phyloP scores from a whole-genome alignment of 2,888 invertebrate genomes.

The Noctua comes region DNA sequence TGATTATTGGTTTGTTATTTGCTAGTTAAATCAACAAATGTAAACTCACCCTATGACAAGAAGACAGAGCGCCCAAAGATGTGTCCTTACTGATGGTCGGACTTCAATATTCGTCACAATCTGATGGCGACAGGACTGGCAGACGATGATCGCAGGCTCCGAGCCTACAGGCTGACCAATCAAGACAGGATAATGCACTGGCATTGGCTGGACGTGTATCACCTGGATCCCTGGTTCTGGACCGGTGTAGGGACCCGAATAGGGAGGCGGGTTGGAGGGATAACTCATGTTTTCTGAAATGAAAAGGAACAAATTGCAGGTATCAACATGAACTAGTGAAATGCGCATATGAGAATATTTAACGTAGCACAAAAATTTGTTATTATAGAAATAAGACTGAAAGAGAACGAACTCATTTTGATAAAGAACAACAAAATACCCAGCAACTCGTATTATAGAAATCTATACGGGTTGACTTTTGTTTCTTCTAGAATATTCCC shows the following conservation, averaged over 20 bases:
- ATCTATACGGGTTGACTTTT: background rate
- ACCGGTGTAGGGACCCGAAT: slow-evolving; percentile 7
- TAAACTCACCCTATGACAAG: slow-evolving; percentile 50
- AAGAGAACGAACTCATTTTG: background rate
- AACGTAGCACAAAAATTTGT: no score
- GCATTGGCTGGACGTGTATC: slow-evolving; percentile 46
- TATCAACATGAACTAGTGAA: background rate
- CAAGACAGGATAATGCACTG: slow-evolving; percentile 32
- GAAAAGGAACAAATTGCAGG: background rate
- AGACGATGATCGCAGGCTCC: slow-evolving; percentile 80
- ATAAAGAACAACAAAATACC: background rate
- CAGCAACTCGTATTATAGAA: background rate
- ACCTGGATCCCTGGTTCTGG: slow-evolving; percentile 28
- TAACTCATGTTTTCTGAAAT: slow-evolving; percentile 49
- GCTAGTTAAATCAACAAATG: background rate
- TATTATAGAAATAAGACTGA: background rate
- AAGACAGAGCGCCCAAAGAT: slow-evolving; percentile 51
- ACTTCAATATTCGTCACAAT: slow-evolving; percentile 65
- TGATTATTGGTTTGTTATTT: background rate
- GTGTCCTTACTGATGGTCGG: slow-evolving; percentile 38
- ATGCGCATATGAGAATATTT: background rate
- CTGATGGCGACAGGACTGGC: slow-evolving; percentile 85
- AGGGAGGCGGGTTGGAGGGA: slow-evolving; percentile 45
- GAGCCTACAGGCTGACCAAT: slow-evolving; percentile 77
- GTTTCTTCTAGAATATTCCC: background rate